These are phyloP conservation scores for Macropis europaea DNA, from an alignment of 2,888 invertebrate genomes.

Conservation along the genomic window DNA sequence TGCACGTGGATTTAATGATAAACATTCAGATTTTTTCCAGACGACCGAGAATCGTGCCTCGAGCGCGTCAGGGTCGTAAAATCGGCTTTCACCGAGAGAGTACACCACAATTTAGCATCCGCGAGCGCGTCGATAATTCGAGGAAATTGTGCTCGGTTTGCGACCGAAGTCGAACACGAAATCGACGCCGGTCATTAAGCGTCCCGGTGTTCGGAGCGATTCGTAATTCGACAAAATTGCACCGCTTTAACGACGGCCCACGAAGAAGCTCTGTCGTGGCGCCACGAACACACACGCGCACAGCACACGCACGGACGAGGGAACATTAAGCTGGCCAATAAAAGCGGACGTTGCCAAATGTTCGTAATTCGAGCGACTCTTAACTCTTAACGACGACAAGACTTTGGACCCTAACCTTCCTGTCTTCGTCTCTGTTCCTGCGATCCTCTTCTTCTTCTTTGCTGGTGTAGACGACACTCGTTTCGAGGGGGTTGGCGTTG, in stretches of 20 bases:
- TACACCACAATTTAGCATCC: slow-evolving; percentile 14
- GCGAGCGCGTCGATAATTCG: slow-evolving; percentile 42
- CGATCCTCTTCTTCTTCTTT: no score
- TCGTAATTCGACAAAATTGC: slow-evolving; percentile 62
- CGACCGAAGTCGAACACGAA: slow-evolving; percentile 11
- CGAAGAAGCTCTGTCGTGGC: slow-evolving; percentile 28
- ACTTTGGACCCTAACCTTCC: slow-evolving; percentile 2
- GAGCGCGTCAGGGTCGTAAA: slow-evolving; percentile 38
- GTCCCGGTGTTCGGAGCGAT: slow-evolving; percentile 34
- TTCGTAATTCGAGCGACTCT: slow-evolving; percentile 61
- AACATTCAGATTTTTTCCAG: no score
- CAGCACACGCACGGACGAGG: not conserved
- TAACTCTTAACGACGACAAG: slow-evolving; percentile 59
- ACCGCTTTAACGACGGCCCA: slow-evolving; percentile 54
- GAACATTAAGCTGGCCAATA: slow-evolving; percentile 40
- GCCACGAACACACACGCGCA: slow-evolving; percentile 3
- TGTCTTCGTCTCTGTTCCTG: slow-evolving; percentile 23
- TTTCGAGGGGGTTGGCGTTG: no score
- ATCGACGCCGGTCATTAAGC: slow-evolving; percentile 45
- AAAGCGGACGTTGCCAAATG: slow-evolving; percentile 53
- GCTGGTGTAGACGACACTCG: no score
- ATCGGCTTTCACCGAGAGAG: slow-evolving; percentile 57
- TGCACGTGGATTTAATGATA: no score
- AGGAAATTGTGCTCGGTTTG: slow-evolving; percentile 52
- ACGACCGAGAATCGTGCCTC: slow-evolving; percentile 22